Conservation (phyloP, 2,113 vertebrate genomes). For the Anser cygnoides region DNA sequence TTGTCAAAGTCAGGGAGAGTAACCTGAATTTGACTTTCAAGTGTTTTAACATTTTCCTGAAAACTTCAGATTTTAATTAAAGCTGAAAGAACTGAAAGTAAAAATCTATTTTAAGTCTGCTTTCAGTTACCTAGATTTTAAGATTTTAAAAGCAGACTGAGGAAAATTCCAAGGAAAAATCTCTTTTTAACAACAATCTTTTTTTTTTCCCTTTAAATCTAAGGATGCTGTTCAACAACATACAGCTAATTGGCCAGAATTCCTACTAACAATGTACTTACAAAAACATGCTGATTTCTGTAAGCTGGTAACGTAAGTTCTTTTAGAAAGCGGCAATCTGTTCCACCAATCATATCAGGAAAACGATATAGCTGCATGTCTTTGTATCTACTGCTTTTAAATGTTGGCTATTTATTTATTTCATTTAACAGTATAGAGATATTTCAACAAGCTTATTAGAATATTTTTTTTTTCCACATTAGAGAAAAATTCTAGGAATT, state of each 20-base stretch:
- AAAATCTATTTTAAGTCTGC: neutral
- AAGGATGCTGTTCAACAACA: neutral
- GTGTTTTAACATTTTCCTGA: neutral
- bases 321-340: neutral
- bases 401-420: neutral
- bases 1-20: neutral
- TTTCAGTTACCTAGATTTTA: neutral
- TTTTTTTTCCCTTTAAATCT: neutral
- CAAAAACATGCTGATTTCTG: neutral
- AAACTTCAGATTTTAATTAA: neutral
- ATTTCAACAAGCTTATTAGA: neutral
- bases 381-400: neutral
- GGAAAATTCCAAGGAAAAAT: neutral
- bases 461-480: neutral
- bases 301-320: neutral
- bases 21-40: neutral
- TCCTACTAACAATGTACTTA: rapidly evolving
- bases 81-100: neutral
- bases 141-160: neutral
- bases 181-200: neutral
- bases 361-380: neutral
- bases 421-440: neutral
- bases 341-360: neutral
- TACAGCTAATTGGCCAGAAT: neutral
- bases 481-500: neutral